Base-by-base conservation (phyloP, 2,888 invertebrate species). In the Onthophagus sagittarius region DNA sequence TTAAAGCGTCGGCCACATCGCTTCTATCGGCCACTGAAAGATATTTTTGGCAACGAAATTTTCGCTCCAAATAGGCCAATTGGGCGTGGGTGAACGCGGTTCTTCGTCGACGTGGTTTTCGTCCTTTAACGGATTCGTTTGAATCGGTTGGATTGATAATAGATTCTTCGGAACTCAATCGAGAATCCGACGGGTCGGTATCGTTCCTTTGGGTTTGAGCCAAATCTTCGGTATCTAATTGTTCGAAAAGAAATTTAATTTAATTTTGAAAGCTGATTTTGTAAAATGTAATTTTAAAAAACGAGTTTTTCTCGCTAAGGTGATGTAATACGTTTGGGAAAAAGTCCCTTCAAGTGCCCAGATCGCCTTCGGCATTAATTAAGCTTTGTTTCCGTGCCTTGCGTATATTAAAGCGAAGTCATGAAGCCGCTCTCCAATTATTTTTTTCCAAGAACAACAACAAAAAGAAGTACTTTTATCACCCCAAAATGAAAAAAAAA, bases 31-130 rank as follows among this genome's bases (percentile, higher is more conserved):
- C 96, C 5, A 97, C 97, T 75, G 95, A 96, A 75, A 97, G 86
- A 86, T 97, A 97, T 86, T 97, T 97, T 86, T 97, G 97, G 80
- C 95, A 94, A 6, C 96, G 89, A 85, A 97, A 97, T 86, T 96
- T 96, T 79, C 96, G 88, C 86, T 97, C 97, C 78, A 97, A 86
- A 84, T 94, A 97, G 0, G 96, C 95, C 71, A 97, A 88, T 85
- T 97, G 97, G 0, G 96, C 95, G 83, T 97, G 97, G 0, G 97
- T 97, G 87, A 97, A 97, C 0, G 97, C 97, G 0, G 96, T 96
- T 74, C 96, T 89, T 77, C 96, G 88, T 76, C 96, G 88, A 2
- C 96, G 89, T 0, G 95, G 94, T 84, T 95, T 96, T 62, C 95
- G 88, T 0, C 92, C 90, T 77, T 88, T 87, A 1, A 82, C 78